Conservation (phyloP, 1,140 invertebrate species). For the Anastrepha ludens region DNA sequence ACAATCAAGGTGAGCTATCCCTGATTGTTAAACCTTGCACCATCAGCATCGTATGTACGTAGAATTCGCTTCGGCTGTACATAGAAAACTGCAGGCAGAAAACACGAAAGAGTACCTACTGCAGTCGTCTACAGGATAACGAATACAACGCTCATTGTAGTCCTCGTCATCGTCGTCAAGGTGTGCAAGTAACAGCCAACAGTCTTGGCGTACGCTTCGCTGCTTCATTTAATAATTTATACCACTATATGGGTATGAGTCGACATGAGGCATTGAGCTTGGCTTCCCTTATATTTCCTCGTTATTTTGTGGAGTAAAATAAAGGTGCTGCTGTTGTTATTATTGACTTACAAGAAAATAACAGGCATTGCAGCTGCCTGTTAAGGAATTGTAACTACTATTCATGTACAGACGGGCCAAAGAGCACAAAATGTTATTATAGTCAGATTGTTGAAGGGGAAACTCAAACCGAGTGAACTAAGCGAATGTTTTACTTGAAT, state of each 20-base stretch:
- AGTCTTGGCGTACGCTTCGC: not conserved
- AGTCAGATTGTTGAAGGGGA: no score
- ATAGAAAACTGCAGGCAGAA: not conserved
- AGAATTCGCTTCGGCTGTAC: not conserved
- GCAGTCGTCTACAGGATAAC: not conserved
- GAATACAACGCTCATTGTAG: not conserved
- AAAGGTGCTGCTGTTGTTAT: not conserved
- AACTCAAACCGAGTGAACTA: no score
- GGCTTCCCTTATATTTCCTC: not conserved
- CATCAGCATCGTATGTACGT: not conserved
- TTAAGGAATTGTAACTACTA: constrained; percentile 16
- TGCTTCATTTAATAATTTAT: constrained; percentile 20
- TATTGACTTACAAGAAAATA: constrained; percentile 27
- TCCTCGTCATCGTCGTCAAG: not conserved
- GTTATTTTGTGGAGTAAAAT: not conserved
- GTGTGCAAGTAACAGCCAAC: constrained; percentile 12
- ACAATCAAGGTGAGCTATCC: constrained; percentile 37
- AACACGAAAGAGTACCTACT: not conserved
- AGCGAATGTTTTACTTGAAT: no score
- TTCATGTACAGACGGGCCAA: not conserved
- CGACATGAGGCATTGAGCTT: not conserved
- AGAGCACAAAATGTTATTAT: no score
- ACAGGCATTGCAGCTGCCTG: constrained; percentile 36
- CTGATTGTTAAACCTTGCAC: not conserved
- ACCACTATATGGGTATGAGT: not conserved